Evolutionary conservation across 2,113 vertebrate genomes (phyloP), one percentile per base, ranked within the genome.

Genomic region (Aegypius monachus): DNA sequence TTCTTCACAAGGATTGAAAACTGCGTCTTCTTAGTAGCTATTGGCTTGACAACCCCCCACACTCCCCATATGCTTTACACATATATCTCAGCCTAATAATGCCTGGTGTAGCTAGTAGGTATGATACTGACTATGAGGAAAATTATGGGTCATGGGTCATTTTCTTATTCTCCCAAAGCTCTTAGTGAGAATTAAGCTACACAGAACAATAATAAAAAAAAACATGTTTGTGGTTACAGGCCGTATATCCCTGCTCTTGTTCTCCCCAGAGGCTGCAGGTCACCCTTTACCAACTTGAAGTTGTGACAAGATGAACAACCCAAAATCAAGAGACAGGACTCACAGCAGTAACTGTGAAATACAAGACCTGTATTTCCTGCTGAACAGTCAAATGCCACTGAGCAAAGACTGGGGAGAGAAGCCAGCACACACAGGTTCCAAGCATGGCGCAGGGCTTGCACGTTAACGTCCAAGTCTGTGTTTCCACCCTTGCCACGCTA

Each of bases 371-470:
- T 53, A 13, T 84, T 89, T 84, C 9, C 45, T 67, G 19, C 16
- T 66, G 31, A 63, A 55, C 25, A 26, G 22, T 47, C n/a, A 93
- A 53, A 84, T 58, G 34, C n/a, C 3, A 1, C 8, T 14, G 20
- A 38, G 32, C 2, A 2, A 40, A 53, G 45, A 20, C 47, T 29
- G 32, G 12, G 11, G 18, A 89, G 29, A n/a, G 13, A 66, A 14
- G 29, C 22, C 65, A 82, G 36, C 67, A 40, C 26, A 29, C 11
- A 36, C 15, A 18, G 0, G 0, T 36, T 38, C 53, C 1, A 0
- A 56, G 40, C 19, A n/a, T 4, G 43, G 13, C 0, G 0, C 27
- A 34, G 43, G 26, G 15, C 31, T 71, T 77, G 63, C 71, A 50
- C 74, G 42, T 38, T 70, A 16, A 50, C 1, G 1, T 18, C 3